Conservation (phyloP, 1,140 invertebrate genomes). For the Acyrthosiphon pisum region DNA sequence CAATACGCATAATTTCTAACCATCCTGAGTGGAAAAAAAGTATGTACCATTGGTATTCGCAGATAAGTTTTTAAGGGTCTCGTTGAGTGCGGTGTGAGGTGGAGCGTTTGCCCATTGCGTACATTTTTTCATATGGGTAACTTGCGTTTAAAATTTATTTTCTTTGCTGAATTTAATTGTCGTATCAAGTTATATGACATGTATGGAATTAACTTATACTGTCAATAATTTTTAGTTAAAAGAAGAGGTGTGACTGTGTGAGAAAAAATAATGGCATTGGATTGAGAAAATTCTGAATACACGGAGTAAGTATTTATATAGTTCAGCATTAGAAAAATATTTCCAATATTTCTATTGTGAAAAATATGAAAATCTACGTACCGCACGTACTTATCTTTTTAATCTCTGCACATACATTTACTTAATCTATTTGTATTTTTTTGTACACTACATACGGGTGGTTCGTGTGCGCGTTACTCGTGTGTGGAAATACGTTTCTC, state of each 20-base stretch:
- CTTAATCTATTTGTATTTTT: neutral
- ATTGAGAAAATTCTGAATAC: neutral
- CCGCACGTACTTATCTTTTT: neutral
- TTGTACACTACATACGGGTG: neutral
- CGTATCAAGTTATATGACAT: neutral
- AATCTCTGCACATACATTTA: neutral
- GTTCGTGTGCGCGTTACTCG: neutral
- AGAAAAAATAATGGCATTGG: neutral
- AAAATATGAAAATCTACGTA: neutral
- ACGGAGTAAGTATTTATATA: neutral
- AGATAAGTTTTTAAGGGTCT: neutral
- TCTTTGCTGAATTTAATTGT: neutral
- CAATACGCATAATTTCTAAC: neutral
- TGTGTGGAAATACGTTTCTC: neutral
- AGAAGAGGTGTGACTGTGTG: neutral
- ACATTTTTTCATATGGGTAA: neutral
- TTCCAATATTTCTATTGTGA: neutral
- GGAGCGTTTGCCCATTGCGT: neutral
- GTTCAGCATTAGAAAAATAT: neutral
- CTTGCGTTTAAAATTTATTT: neutral
- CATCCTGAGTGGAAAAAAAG: neutral
- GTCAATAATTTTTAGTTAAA: neutral
- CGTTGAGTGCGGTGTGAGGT: neutral
- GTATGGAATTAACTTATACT: neutral
- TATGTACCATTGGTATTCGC: no score